These are phyloP conservation scores for Eira barbara DNA, from an alignment of 2,113 vertebrate species.

Conservation along the genomic window DNA sequence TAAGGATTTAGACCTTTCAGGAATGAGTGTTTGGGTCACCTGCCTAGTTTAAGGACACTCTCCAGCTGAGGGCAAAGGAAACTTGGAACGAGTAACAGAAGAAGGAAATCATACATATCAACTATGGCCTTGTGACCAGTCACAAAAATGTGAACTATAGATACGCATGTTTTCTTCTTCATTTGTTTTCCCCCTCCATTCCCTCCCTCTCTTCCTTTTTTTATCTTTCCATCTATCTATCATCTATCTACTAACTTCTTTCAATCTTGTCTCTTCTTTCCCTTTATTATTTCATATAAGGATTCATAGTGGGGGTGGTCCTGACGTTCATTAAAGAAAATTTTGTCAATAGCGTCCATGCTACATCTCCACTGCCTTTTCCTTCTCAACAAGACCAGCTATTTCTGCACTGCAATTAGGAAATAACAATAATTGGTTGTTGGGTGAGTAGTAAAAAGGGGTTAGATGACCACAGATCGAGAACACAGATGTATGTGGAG, in stretches of 20 bases:
- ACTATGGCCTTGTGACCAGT: not conserved
- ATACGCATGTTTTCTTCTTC: not conserved
- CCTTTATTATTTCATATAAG: not conserved
- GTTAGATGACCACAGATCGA: not conserved
- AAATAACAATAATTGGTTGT: not conserved
- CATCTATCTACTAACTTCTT: not conserved
- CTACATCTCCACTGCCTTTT: not conserved
- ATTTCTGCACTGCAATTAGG: not conserved
- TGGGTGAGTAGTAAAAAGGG: not conserved
- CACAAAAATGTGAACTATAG: not conserved
- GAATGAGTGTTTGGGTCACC: not conserved
- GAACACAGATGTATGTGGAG: not conserved
- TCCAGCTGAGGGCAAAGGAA: not conserved
- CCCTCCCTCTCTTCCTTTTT: not conserved
- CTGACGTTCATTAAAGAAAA: not conserved
- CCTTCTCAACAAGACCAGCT: not conserved
- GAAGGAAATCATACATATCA: not conserved
- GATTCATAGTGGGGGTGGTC: not conserved
- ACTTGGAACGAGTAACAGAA: not conserved
- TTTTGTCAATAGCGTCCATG: not conserved
- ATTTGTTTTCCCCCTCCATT: too few relatives aligned
- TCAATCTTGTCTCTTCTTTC: not conserved
- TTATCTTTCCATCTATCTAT: not conserved
- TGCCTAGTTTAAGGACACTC: not conserved
- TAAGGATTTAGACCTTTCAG: not conserved